These are phyloP conservation scores for Dendrocopos noguchii DNA, from an alignment of 2,113 vertebrate genomes.

Conservation along the genomic window DNA sequence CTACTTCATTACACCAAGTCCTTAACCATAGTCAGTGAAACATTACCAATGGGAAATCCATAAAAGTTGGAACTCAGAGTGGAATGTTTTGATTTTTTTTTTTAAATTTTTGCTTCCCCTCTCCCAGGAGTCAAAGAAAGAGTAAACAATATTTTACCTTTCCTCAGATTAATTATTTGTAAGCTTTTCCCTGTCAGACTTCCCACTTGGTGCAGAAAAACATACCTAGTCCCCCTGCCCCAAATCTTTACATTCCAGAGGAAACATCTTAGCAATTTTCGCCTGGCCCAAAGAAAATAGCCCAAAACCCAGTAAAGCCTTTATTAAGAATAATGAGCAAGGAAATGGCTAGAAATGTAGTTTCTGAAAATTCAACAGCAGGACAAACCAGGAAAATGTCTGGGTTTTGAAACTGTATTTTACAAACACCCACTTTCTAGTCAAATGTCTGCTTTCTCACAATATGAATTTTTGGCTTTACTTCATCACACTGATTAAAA, in stretches of 20 bases:
- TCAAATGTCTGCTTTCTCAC: slow-evolving; percentile 20
- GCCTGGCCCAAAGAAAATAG: slow-evolving; percentile 72
- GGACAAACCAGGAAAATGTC: slow-evolving; percentile 72
- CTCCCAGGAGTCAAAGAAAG: slow-evolving; percentile 37
- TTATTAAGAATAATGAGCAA: slow-evolving; percentile 74
- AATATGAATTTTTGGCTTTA: slow-evolving; percentile 33
- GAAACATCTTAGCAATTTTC: slow-evolving; percentile 65
- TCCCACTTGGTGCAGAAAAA: slow-evolving; percentile 23
- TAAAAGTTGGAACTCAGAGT: slow-evolving; percentile 3
- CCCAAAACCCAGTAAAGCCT: slow-evolving; percentile 69
- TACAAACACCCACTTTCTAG: slow-evolving; percentile 64
- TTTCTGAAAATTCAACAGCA: slow-evolving; percentile 71
- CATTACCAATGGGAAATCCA: slow-evolving; percentile 41
- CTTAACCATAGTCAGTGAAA: slow-evolving; percentile 8
- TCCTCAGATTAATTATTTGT: slow-evolving; percentile 23
- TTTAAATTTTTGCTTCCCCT: slow-evolving; percentile 10
- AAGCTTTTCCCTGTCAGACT: slow-evolving; percentile 44
- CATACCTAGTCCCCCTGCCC: slow-evolving; percentile 13
- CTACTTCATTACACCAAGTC: slow-evolving; percentile 7
- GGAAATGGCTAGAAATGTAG: slow-evolving; percentile 73
- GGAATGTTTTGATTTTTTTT: slow-evolving; percentile 17
- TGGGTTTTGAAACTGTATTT: slow-evolving; percentile 70
- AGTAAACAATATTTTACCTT: slow-evolving; percentile 33
- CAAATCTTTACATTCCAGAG: slow-evolving; percentile 57
- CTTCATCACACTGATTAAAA: slow-evolving; percentile 1